A percentile compares a stretch with the other conserved stretches of the same genome.
phyloP scores from a whole-genome alignment of 2,888 invertebrate genomes.

The Steromphala cineraria region DNA sequence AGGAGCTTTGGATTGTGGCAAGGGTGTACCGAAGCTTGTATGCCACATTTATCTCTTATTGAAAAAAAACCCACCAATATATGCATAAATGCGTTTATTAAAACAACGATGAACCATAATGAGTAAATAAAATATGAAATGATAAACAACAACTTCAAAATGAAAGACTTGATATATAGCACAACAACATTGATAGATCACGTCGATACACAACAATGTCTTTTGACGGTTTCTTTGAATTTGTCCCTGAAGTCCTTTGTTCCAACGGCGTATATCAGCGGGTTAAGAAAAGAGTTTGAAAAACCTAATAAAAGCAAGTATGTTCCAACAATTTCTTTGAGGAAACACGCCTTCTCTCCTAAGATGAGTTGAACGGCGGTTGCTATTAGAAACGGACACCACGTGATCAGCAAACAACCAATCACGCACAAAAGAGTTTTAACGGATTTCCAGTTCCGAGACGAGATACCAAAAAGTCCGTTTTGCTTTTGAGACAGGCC shows the following conservation, averaged over 20 bases:
- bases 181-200: not conserved
- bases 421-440: constrained; percentile 53
- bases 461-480: constrained; percentile 47
- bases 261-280: constrained; percentile 62
- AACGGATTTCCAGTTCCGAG: constrained; percentile 48
- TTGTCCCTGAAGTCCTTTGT: constrained; percentile 57
- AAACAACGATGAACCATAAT: no score
- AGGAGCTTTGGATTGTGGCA: no score
- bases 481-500: constrained; percentile 27
- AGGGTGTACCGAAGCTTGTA: no score
- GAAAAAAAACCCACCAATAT: no score
- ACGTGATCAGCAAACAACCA: constrained; percentile 56
- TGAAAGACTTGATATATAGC: no score
- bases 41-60: no score
- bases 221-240: not conserved
- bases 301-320: constrained; percentile 61
- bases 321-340: constrained; percentile 56
- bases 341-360: constrained; percentile 36
- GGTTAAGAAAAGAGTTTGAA: constrained; percentile 66
- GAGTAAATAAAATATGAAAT: no score
- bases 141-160: no score
- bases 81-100: no score
- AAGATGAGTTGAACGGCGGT: constrained; percentile 44
- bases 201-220: not conserved
- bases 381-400: constrained; percentile 54